Evolutionary conservation across 1,140 invertebrate genomes (phyloP), one percentile per base, ranked within the genome.

Genomic region (Drosophila pachea): DNA sequence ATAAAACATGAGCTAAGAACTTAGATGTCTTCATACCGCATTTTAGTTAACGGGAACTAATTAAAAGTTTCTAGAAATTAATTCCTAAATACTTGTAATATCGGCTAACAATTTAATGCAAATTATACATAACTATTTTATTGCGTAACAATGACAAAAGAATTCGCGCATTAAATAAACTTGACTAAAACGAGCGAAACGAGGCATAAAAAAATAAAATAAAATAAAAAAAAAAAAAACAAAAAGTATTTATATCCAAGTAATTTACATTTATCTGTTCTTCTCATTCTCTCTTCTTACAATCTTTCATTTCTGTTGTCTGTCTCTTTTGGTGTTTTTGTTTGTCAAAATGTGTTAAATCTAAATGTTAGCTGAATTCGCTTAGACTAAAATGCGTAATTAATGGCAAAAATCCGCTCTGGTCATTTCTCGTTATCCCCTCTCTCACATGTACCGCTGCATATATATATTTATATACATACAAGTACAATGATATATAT

Each of bases 1-100:
- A 83, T 83, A 84, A 83, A 83, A 84, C 78, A 79, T 78, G 79
- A 83, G 78, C 68, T 84, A 83, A 78, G 74, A 73, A 72, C 66
- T 74, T 71, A 65, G 55, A 65, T 84, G 81, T 79, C 73, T 83
- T 83, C 71, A 68, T 75, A 64, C 58, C 75, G 74, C 78, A 72
- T 63, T 65, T 33, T 76, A 55, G 58, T 61, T 43, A 72, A 73
- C 74, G 68, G 49, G 33, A 67, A 77, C 74, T 76, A 67, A 70
- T 63, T 49, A 66, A 40, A 71, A 36, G 31, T 47, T 22, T 35
- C 55, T 56, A 61, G 42, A 40, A 59, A 65, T 60, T 67, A 67
- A 55, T 43, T 43, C 67, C 35, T 52, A 65, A 53, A 59, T 59
- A 59, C 42, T 53, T 54, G 50, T 58, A 61, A 59, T 45, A 58